A percentile compares a stretch with the other conserved stretches of the same genome.
phyloP scores from a whole-genome alignment of 53 echinoderm and acorn worm species.

The Apostichopus leukothele region DNA sequence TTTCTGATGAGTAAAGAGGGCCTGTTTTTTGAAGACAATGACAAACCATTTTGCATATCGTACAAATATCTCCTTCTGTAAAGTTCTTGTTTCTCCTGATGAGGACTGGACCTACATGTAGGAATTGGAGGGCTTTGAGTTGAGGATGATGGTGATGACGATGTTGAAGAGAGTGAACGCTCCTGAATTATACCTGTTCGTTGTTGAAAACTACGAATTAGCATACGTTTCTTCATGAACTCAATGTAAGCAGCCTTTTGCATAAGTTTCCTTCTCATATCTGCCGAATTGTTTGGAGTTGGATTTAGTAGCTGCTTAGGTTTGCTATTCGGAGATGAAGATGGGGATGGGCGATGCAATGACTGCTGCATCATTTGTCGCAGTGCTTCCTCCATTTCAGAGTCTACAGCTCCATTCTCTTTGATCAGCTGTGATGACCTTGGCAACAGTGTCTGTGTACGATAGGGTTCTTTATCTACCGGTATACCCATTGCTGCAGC shows the following conservation, averaged over 20 bases:
- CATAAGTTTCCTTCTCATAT: slow-evolving; percentile 2
- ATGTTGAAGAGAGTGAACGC: no score
- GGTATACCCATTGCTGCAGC: slow-evolving; percentile 46
- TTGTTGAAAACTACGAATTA: not conserved
- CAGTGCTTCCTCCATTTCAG: slow-evolving; percentile 40
- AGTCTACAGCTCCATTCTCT: slow-evolving; percentile 37
- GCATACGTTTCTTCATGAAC: not conserved
- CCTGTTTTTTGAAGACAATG: not conserved
- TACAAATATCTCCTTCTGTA: slow-evolving; percentile 22
- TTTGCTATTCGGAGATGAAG: not conserved
- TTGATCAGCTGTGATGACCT: slow-evolving; percentile 33
- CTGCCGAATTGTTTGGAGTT: not conserved
- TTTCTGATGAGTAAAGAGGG: not conserved
- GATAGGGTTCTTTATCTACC: slow-evolving; percentile 16
- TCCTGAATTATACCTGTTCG: not conserved
- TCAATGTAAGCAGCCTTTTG: slow-evolving; percentile 12
- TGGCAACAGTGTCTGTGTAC: not conserved
- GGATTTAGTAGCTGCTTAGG: not conserved
- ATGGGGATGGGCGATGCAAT: not conserved
- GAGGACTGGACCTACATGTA: not conserved
- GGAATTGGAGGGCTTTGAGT: slow-evolving; percentile 13
- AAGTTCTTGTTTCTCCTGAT: not conserved
- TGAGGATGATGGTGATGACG: slow-evolving; percentile 1
- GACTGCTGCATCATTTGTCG: slow-evolving; percentile 41
- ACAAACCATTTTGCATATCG: slow-evolving; percentile 11